A percentile compares a stretch with the other conserved stretches of the same genome.
phyloP scores from a whole-genome alignment of 2,797 vertebrate species.

The Kryptolebias ocellatus region DNA sequence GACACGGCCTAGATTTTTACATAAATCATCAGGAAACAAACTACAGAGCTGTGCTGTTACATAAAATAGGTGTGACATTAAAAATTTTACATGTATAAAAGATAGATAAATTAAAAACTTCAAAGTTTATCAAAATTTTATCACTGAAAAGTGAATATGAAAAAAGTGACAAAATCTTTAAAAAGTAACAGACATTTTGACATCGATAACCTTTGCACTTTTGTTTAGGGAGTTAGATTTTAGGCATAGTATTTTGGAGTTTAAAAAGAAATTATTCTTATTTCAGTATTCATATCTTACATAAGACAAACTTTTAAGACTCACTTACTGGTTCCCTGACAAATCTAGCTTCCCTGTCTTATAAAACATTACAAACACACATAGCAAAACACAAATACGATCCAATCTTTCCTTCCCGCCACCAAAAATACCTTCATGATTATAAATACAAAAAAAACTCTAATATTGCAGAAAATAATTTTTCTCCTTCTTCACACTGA shows the following conservation, averaged over 20 bases:
- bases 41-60: constrained; percentile 73
- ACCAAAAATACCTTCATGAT: constrained; percentile 39
- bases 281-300: constrained; percentile 79
- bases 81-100: constrained; percentile 79
- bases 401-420: constrained; percentile 33
- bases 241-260: constrained; percentile 58
- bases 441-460: constrained; percentile 46
- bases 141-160: constrained; percentile 74
- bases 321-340: constrained; percentile 65
- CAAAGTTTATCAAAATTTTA: constrained; percentile 74
- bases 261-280: constrained; percentile 79
- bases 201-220: constrained; percentile 66
- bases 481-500: constrained; percentile 21
- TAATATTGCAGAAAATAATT: constrained; percentile 36
- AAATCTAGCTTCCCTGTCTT: constrained; percentile 40
- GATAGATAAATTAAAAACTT: constrained; percentile 77
- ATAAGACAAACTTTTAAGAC: constrained; percentile 59
- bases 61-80: constrained; percentile 73
- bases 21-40: constrained; percentile 68
- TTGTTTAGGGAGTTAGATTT: constrained; percentile 57
- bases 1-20: constrained; percentile 69
- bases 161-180: constrained; percentile 60
- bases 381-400: constrained; percentile 43
- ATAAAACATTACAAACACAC: constrained; percentile 44
- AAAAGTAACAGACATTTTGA: constrained; percentile 71